Evolutionary conservation across 2,113 vertebrate genomes (phyloP).

Genomic region (Spilogale gracilis): DNA sequence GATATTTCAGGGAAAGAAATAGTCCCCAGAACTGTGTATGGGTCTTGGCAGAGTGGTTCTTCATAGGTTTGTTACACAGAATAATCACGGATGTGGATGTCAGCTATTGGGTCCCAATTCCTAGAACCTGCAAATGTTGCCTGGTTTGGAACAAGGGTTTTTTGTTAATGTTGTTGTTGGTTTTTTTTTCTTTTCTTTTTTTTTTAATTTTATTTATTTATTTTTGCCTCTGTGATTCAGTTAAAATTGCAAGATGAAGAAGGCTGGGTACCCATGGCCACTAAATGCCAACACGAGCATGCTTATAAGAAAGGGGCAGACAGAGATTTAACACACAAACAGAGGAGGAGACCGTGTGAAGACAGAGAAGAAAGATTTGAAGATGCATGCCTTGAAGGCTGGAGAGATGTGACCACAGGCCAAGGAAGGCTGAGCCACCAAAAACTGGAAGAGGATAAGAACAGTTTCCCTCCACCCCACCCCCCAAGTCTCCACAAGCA

Average conservation of each 20-base stretch:
- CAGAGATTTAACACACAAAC: not conserved
- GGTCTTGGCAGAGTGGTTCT: not conserved
- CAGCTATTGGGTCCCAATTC: not conserved
- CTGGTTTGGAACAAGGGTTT: not conserved
- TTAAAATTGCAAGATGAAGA: not conserved
- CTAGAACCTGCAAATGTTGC: not conserved
- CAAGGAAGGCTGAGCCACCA: not conserved
- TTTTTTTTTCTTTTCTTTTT: not conserved
- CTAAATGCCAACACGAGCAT: not conserved
- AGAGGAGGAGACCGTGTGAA: not conserved
- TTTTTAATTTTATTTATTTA: not conserved
- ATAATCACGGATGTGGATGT: not conserved
- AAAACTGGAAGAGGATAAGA: not conserved
- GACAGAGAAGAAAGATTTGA: not conserved
- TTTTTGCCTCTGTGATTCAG: not conserved
- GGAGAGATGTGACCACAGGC: not conserved
- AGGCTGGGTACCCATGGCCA: not conserved
- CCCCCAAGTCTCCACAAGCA: not conserved
- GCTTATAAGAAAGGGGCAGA: not conserved
- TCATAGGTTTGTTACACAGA: not conserved
- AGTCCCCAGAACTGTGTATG: not conserved
- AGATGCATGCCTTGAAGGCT: not conserved
- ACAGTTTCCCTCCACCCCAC: not conserved
- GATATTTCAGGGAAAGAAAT: not conserved
- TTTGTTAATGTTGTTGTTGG: too few species aligned